Evolutionary conservation across 2,113 vertebrate genomes (phyloP).

Genomic region (Sylvilagus bachmani): DNA sequence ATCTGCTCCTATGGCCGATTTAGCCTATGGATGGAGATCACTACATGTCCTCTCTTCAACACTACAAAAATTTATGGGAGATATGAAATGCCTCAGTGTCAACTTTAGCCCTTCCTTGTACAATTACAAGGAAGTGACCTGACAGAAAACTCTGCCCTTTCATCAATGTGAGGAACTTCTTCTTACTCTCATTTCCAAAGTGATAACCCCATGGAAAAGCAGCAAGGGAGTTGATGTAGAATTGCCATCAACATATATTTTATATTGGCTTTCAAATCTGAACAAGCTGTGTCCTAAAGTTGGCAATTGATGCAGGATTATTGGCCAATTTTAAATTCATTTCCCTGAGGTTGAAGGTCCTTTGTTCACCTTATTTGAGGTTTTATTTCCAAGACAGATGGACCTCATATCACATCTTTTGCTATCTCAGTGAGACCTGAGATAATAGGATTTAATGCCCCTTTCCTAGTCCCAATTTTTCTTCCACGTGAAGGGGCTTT

Average conservation of each 20-base stretch:
- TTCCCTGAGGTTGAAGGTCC: not conserved
- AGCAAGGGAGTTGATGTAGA: too few relatives aligned
- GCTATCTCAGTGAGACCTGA: not conserved
- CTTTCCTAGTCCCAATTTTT: not conserved
- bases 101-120: not conserved
- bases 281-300: not conserved
- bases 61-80: not conserved
- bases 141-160: not conserved
- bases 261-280: slow-evolving; percentile 13
- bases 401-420: not conserved
- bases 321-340: not conserved
- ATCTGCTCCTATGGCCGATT: not conserved
- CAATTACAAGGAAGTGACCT: not conserved
- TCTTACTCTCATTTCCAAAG: not conserved
- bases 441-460: not conserved
- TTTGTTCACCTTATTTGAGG: not conserved
- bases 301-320: not conserved
- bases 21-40: not conserved
- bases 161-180: not conserved
- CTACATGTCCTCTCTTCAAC: not conserved
- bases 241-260: not conserved
- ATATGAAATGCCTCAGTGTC: not conserved
- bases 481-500: not conserved
- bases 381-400: not conserved
- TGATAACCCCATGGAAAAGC: not conserved